phyloP scores from a whole-genome alignment of 2,113 vertebrate genomes.

The Chlamydotis undulata region DNA sequence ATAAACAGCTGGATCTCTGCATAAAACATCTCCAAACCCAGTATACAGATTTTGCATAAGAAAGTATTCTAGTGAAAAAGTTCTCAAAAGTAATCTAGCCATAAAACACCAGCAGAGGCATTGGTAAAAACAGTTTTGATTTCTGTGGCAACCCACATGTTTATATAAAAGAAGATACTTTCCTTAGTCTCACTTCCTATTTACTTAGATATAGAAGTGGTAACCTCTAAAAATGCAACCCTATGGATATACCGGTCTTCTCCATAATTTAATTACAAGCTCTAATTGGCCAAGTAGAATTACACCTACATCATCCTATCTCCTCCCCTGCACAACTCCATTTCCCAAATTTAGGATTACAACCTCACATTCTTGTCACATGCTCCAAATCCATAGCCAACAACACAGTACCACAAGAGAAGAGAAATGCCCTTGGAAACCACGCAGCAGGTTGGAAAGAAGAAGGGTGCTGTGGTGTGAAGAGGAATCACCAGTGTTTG shows the following conservation, averaged over 20 bases:
- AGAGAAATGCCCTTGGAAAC: background rate
- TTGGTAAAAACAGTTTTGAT: background rate
- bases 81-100: background rate
- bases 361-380: background rate
- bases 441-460: background rate
- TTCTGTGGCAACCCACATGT: background rate
- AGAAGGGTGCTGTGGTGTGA: background rate
- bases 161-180: accelerated
- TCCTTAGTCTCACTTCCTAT: background rate
- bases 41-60: background rate
- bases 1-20: background rate
- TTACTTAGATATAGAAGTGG: background rate
- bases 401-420: background rate
- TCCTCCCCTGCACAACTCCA: background rate
- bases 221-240: background rate
- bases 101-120: background rate
- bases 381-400: background rate
- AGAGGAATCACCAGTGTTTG: background rate
- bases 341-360: background rate
- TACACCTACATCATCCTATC: background rate
- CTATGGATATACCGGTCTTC: background rate
- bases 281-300: background rate
- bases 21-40: background rate
- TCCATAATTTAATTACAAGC: background rate
- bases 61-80: background rate